Conservation (phyloP, 2,888 invertebrate genomes). For the Eremobia ochroleuca region DNA sequence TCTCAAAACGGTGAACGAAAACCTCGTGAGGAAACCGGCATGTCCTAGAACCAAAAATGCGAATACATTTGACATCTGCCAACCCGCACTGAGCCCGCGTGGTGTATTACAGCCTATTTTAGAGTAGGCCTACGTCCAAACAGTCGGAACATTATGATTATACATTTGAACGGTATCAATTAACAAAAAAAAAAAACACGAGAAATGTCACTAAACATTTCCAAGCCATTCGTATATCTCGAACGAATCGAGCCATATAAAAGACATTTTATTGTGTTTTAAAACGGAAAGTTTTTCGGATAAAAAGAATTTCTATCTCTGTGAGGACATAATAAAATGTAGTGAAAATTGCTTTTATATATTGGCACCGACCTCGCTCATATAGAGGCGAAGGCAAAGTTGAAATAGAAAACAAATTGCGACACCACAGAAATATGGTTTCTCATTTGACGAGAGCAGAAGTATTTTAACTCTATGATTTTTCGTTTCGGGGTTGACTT, state of each 20-base stretch:
- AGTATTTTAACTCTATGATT: background rate
- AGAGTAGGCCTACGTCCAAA: too few relatives aligned
- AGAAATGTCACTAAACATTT: background rate
- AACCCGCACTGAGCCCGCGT: background rate
- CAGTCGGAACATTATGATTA: background rate
- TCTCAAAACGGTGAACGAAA: too few relatives aligned
- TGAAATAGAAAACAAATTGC: constrained; percentile 1
- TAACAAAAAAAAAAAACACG: background rate
- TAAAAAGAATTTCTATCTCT: background rate
- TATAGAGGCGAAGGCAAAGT: background rate
- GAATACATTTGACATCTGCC: background rate
- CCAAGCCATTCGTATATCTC: too few relatives aligned
- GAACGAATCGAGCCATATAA: background rate
- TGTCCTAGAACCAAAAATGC: too few relatives aligned
- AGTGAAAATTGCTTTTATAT: background rate
- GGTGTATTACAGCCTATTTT: background rate
- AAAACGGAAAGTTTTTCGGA: background rate
- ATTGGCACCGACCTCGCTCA: background rate
- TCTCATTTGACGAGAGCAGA: background rate
- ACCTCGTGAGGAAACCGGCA: too few relatives aligned
- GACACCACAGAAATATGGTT: too few relatives aligned
- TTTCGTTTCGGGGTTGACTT: background rate
- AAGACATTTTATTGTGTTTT: constrained; percentile 9
- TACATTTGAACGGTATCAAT: constrained; percentile 29
- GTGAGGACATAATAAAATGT: background rate